phyloP scores from a whole-genome alignment of 2,797 vertebrate genomes.

The Alexandromys oeconomus region DNA sequence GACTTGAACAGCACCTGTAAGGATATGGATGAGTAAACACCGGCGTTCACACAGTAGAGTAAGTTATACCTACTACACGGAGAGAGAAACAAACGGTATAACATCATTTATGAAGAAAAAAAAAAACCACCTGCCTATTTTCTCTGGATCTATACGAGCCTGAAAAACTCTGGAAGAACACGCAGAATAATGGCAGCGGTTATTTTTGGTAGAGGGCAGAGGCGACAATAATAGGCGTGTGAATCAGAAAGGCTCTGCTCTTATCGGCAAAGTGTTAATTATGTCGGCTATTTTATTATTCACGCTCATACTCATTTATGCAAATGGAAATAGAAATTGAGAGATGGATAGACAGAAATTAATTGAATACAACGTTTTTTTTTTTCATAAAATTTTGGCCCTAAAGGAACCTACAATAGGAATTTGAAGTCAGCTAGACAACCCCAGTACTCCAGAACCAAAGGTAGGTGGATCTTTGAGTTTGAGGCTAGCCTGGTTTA shows the following conservation, averaged over 20 bases:
- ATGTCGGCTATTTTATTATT: neutral
- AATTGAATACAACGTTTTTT: neutral
- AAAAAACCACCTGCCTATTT: neutral
- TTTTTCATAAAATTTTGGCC: conserved; percentile 7
- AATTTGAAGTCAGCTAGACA: neutral
- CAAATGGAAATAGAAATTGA: conserved; percentile 20
- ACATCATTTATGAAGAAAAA: neutral
- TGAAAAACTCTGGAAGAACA: neutral
- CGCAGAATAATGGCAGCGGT: neutral
- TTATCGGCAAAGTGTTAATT: neutral
- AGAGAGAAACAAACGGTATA: neutral
- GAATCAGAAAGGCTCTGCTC: neutral
- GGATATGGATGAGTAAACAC: neutral
- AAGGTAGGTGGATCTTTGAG: neutral
- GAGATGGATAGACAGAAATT: neutral
- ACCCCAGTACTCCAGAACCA: neutral
- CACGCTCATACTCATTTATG: neutral
- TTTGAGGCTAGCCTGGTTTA: neutral
- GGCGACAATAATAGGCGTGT: neutral
- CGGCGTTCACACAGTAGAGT: neutral
- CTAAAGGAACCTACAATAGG: neutral
- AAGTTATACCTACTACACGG: neutral
- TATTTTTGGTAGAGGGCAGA: conserved; percentile 2
- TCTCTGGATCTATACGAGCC: neutral
- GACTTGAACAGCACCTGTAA: neutral